Conservation (phyloP, 2,888 invertebrate genomes). For the Eupithecia exiguata region DNA sequence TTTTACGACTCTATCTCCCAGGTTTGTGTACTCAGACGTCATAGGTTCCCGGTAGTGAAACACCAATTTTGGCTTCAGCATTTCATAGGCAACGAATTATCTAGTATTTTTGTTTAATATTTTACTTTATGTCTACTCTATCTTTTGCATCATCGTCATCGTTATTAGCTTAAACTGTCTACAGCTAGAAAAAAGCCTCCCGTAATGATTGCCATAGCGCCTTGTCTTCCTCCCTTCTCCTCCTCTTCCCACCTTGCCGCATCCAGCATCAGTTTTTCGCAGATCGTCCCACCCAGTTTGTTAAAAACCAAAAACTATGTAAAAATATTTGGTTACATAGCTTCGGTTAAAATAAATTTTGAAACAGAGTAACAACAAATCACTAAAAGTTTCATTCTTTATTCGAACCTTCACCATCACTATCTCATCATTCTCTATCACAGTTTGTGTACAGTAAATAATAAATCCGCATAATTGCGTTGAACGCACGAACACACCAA, state of each 20-base stretch:
- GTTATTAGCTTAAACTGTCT: background rate
- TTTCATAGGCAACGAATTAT: background rate
- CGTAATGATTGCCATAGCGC: background rate
- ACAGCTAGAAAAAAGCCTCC: background rate
- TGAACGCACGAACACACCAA: conserved; percentile 34
- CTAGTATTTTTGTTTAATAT: background rate
- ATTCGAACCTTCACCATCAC: conserved; percentile 3
- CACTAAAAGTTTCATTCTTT: conserved; percentile 19
- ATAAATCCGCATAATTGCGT: conserved; percentile 49
- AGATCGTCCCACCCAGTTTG: background rate
- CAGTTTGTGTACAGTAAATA: conserved; percentile 40
- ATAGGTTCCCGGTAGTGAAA: conserved; percentile 1
- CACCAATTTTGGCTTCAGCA: background rate
- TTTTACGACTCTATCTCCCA: conserved; percentile 70
- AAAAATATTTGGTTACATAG: background rate
- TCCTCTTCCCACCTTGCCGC: background rate
- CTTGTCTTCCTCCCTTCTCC: no score
- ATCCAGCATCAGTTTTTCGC: background rate
- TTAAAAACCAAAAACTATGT: background rate
- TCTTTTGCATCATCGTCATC: background rate
- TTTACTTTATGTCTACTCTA: background rate
- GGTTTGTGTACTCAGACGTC: conserved; percentile 29
- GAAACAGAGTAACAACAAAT: background rate
- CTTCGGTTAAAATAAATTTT: background rate
- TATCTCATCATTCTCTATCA: conserved; percentile 35